These are phyloP conservation scores for Tyto alba DNA, from an alignment of 2,113 vertebrate genomes.

Conservation along the genomic window DNA sequence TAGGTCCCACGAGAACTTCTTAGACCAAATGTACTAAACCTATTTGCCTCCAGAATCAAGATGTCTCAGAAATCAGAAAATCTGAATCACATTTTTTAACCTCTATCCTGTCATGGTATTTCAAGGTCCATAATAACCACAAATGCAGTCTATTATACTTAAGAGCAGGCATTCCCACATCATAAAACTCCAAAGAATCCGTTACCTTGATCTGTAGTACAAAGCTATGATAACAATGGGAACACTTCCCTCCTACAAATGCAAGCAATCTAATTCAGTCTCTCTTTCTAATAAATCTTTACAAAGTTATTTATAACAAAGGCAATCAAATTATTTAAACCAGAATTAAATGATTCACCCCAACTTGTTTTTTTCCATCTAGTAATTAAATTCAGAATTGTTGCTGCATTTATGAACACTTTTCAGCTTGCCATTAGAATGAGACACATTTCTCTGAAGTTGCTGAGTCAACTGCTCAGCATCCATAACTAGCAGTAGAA, in stretches of 20 bases:
- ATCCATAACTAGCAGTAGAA: neutral
- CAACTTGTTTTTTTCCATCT: neutral
- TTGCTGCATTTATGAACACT: neutral
- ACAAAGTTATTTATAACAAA: neutral
- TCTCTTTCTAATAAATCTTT: neutral
- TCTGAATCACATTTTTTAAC: neutral
- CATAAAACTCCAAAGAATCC: neutral
- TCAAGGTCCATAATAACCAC: neutral
- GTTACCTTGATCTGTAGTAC: neutral
- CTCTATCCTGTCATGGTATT: neutral
- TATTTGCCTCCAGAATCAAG: neutral
- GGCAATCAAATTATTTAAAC: constrained; percentile 8
- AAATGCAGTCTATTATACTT: neutral
- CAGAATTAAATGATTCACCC: neutral
- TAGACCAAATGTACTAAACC: neutral
- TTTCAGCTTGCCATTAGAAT: neutral
- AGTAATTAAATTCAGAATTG: neutral
- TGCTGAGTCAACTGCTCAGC: neutral
- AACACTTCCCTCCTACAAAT: constrained; percentile 19
- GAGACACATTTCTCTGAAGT: neutral
- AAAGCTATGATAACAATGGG: neutral
- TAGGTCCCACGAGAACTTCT: neutral
- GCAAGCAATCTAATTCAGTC: neutral
- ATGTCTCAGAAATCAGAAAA: neutral
- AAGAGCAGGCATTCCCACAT: neutral